Evolutionary conservation across 2,888 invertebrate species (phyloP).

Genomic region (Dryadula phaetusa): DNA sequence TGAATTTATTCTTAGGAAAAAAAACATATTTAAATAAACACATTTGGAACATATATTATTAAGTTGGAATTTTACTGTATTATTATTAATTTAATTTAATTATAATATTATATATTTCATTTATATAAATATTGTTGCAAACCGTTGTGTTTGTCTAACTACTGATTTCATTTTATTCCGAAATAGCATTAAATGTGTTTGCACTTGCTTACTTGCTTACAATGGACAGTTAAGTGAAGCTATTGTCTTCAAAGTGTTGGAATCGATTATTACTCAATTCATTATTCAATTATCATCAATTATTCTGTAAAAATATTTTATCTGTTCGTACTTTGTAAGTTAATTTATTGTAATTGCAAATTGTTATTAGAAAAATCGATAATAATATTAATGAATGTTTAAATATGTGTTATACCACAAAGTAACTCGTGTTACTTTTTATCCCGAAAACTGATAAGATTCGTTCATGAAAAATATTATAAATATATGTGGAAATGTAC

Average conservation of each 20-base stretch:
- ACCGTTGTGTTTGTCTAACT: no score
- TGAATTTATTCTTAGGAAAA: no score
- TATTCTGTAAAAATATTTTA: neutral
- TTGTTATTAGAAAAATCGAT: neutral
- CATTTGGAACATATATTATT: no score
- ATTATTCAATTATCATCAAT: slow-evolving; percentile 10
- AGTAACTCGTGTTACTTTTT: neutral
- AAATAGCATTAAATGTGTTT: neutral
- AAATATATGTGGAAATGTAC: neutral
- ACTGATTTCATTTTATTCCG: neutral
- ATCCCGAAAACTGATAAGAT: neutral
- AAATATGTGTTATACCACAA: neutral
- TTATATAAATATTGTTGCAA: no score
- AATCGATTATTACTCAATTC: neutral
- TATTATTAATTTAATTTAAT: no score
- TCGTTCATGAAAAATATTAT: no score
- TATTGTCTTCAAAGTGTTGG: slow-evolving; percentile 7
- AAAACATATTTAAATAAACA: no score
- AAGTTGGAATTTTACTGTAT: no score
- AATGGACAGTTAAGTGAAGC: neutral
- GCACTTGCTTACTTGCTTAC: neutral
- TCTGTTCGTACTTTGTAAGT: neutral
- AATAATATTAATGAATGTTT: neutral
- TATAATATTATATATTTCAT: no score
- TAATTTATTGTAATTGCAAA: neutral